Percentiles rank a stretch among this genome's conserved stretches.
These are phyloP conservation scores for Parascotia fuliginaria DNA, from an alignment of 2,888 invertebrate species.

Conservation along the genomic window DNA sequence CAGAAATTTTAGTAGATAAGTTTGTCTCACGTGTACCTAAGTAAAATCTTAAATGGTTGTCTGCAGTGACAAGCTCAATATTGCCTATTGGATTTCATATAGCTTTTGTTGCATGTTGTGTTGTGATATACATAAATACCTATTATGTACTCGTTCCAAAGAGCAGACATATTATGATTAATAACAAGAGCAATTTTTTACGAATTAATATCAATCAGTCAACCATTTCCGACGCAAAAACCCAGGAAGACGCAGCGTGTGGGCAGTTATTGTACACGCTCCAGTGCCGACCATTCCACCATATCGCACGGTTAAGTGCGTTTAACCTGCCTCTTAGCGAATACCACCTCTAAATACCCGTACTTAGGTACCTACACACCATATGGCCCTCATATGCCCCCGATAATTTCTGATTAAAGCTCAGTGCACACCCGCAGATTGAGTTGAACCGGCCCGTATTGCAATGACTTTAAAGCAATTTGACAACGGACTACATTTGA, in stretches of 20 bases:
- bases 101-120: too few species aligned
- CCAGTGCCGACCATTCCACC: constrained; percentile 73
- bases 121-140: too few species aligned
- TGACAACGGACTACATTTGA: too few species aligned
- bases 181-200: constrained; percentile 11
- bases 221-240: constrained; percentile 60
- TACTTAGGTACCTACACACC: constrained; percentile 10
- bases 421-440: background rate
- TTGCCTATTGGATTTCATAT: too few species aligned
- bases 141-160: too few species aligned
- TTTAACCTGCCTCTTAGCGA: constrained; percentile 28
- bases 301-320: constrained; percentile 73
- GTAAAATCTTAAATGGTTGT: too few species aligned
- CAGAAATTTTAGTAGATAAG: too few species aligned
- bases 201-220: constrained; percentile 39
- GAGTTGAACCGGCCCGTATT: background rate
- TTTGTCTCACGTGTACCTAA: too few species aligned
- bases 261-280: constrained; percentile 70
- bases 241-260: constrained; percentile 65
- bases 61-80: too few species aligned
- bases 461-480: background rate
- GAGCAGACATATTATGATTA: background rate
- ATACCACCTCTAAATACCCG: constrained; percentile 43
- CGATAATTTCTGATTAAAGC: constrained; percentile 55
- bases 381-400: constrained; percentile 24